Evolutionary conservation across 2,888 invertebrate genomes (phyloP).

Genomic region (Lasioglossum pauxillum): DNA sequence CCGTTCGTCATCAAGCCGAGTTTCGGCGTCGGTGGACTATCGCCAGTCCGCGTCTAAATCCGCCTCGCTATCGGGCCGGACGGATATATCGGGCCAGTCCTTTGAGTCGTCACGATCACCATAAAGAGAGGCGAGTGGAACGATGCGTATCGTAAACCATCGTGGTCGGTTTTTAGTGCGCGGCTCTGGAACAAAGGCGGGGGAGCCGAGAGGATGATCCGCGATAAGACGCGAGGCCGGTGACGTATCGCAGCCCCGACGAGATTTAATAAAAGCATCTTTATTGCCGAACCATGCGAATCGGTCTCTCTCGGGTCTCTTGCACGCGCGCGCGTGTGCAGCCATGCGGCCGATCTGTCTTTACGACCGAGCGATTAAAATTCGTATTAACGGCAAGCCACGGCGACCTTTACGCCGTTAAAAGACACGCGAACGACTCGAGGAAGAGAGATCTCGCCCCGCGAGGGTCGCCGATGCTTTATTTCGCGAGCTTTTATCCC

Average conservation of each 20-base stretch:
- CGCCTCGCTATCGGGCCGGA: slow-evolving; percentile 11
- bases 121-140: slow-evolving; percentile 55
- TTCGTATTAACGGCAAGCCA: slow-evolving; percentile 78
- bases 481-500: slow-evolving; percentile 52
- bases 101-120: slow-evolving; percentile 69
- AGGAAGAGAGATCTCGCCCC: not conserved
- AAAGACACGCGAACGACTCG: slow-evolving; percentile 14
- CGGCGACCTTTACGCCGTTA: slow-evolving; percentile 36
- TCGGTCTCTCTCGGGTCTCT: not conserved
- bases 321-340: slow-evolving; percentile 67
- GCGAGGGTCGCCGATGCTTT: slow-evolving; percentile 36
- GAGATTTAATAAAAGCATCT: slow-evolving; percentile 76
- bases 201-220: slow-evolving; percentile 17
- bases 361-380: slow-evolving; percentile 82
- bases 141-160: slow-evolving; percentile 58
- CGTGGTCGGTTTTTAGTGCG: slow-evolving; percentile 34
- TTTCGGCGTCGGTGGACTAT: not conserved
- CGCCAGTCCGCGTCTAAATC: slow-evolving; percentile 39
- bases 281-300: slow-evolving; percentile 73
- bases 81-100: slow-evolving; percentile 50
- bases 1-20: not conserved
- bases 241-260: slow-evolving; percentile 2
- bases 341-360: slow-evolving; percentile 69
- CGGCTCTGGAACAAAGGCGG: slow-evolving; percentile 43
- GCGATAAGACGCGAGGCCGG: slow-evolving; percentile 46